Base-by-base conservation (phyloP, 2,113 vertebrate species). In the Australoheros scitulus region DNA sequence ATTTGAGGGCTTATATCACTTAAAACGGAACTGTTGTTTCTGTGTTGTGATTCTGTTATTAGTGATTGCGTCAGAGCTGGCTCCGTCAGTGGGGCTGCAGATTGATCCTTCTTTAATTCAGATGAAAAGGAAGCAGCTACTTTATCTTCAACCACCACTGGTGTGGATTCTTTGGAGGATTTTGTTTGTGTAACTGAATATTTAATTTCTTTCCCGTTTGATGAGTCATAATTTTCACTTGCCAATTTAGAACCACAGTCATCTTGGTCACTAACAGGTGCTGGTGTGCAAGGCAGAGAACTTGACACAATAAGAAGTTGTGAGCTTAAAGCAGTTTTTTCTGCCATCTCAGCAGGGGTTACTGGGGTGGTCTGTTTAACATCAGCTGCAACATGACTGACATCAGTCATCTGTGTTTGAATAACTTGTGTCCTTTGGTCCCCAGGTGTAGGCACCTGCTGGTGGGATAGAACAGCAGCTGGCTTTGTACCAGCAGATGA, bases 41-140 rank as follows among this genome's bases (percentile, higher is more conserved):
- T 61, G 8, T 47, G 29, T 34, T 87, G 65, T 6, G 24, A 77
- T 26, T 91, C 79, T 55, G 41, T 72, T n/a, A 32, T 41, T 55
- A 38, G 24, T 47, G 76, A 78, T 20, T 36, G 7, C 50, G 24
- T n/a, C 20, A 9, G 4, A 34, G 65, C 22, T 20, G 81, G 20
- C 7, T 64, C 58, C 58, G 4, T 77, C 11, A 32, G 64, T 2
- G 17, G 32, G 3, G 22, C 60, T 60, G 5, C 8, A 65, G 72
- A 22, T 6, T 63, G 59, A 60, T 74, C 32, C 63, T 75, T 87
- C 18, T 50, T 56, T 81, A 50, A 58, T 47, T 80, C 60, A 63
- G 43, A 65, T 50, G 36, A 56, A 55, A 38, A 68, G 6, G 36
- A 26, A 29, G n/a, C 6, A 32, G 32, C 4, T 58, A 32, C 17